phyloP scores from a whole-genome alignment of 1,140 invertebrate species.

The Calephelis nemesis region DNA sequence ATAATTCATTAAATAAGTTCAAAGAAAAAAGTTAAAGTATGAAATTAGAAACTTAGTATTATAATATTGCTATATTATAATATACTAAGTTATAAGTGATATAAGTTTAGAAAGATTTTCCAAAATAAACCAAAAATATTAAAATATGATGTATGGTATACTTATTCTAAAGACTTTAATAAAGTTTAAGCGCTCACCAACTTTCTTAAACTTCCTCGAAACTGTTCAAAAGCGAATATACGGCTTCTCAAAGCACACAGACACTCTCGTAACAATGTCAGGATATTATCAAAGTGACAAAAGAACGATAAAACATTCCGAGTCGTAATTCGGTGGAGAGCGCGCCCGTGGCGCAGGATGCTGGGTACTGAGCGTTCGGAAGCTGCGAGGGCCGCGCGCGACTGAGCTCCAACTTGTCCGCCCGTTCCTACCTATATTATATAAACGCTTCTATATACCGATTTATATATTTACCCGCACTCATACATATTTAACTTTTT shows the following conservation, averaged over 20 bases:
- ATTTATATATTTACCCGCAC: conserved; percentile 79
- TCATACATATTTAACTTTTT: conserved; percentile 79
- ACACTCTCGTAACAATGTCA: conserved; percentile 1
- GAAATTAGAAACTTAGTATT: no score
- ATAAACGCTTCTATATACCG: conserved; percentile 74
- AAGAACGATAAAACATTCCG: background rate
- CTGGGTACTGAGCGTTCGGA: conserved; percentile 27
- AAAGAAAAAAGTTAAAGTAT: no score
- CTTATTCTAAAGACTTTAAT: conserved; percentile 30
- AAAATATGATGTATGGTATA: background rate
- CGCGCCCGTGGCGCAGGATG: conserved; percentile 4
- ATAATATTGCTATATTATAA: no score
- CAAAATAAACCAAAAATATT: background rate
- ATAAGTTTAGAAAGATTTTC: background rate
- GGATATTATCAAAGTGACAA: background rate
- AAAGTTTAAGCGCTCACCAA: conserved; percentile 51
- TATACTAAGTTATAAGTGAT: no score
- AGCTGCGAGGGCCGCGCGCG: conserved; percentile 50
- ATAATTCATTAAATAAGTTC: no score
- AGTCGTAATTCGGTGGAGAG: conserved; percentile 7
- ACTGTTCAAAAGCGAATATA: conserved; percentile 12
- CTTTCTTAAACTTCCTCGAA: conserved; percentile 40
- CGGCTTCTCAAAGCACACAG: background rate
- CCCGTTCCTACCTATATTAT: conserved; percentile 68
- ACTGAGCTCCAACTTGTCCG: conserved; percentile 56